Conservation (phyloP, 2,888 invertebrate genomes). For the Zonitis immaculata region DNA sequence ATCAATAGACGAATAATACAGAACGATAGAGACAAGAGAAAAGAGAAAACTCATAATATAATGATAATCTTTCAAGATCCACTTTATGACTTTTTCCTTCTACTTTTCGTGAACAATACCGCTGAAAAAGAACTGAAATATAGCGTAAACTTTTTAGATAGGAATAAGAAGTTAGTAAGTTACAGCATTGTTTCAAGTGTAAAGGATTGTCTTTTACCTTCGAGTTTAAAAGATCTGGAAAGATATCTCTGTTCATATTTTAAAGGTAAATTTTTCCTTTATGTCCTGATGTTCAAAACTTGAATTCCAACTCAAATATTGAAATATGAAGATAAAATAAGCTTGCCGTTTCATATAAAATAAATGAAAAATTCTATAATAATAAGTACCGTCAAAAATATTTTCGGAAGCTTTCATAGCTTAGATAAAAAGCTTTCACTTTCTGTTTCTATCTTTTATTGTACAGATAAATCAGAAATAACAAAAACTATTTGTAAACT, state of each 20-base stretch:
- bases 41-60: not conserved
- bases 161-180: constrained; percentile 19
- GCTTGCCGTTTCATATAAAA: too few relatives aligned
- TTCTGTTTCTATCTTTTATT: constrained; percentile 15
- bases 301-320: too few relatives aligned
- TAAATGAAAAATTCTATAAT: constrained; percentile 6
- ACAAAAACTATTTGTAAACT: constrained; percentile 18
- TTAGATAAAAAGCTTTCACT: constrained; percentile 16
- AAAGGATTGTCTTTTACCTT: constrained; percentile 20
- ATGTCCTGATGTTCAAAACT: too few relatives aligned
- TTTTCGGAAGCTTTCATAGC: constrained; percentile 7
- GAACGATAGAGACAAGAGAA: too few relatives aligned
- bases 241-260: constrained; percentile 21
- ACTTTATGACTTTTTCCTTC: not conserved
- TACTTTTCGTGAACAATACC: not conserved
- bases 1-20: not conserved
- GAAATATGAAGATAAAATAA: too few relatives aligned
- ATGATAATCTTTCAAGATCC: not conserved
- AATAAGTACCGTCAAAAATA: constrained; percentile 8
- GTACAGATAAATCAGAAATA: constrained; percentile 21
- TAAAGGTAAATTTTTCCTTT: constrained; percentile 11
- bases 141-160: constrained; percentile 15
- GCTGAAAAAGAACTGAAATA: constrained; percentile 14
- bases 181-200: constrained; percentile 21
- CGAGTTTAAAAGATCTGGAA: constrained; percentile 19